phyloP scores from a whole-genome alignment of 2,113 vertebrate species.

The Eulacestoma nigropectus region DNA sequence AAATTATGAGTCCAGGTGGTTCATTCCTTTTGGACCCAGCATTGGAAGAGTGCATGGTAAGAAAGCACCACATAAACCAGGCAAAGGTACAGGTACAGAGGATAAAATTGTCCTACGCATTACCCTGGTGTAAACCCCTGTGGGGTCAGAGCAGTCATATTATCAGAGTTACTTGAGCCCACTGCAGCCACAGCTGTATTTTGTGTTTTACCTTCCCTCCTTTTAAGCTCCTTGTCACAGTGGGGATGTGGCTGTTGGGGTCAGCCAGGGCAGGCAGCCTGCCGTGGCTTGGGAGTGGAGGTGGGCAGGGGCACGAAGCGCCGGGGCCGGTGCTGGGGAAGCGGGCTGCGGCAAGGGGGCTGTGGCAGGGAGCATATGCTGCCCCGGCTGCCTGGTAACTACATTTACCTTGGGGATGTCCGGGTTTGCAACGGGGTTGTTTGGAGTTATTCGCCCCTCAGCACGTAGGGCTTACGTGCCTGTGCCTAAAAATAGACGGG shows the following conservation, averaged over 20 bases:
- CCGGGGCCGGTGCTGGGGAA: rapidly evolving
- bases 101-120: background rate
- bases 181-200: background rate
- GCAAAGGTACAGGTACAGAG: background rate
- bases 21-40: background rate
- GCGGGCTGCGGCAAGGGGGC: background rate
- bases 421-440: background rate
- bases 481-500: conserved; percentile 3
- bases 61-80: background rate
- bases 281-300: background rate
- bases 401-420: background rate
- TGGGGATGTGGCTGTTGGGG: background rate
- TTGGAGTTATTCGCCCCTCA: background rate
- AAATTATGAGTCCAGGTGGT: background rate
- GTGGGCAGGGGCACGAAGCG: background rate
- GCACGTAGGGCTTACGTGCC: background rate
- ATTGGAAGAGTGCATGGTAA: background rate
- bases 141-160: background rate
- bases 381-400: background rate
- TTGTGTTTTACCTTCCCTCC: background rate
- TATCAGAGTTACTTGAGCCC: background rate
- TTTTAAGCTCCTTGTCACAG: background rate
- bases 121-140: background rate
- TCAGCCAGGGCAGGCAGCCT: background rate
- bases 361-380: rapidly evolving